Base-by-base conservation (phyloP, 2,113 vertebrate species). In the Scophthalmus maximus region DNA sequence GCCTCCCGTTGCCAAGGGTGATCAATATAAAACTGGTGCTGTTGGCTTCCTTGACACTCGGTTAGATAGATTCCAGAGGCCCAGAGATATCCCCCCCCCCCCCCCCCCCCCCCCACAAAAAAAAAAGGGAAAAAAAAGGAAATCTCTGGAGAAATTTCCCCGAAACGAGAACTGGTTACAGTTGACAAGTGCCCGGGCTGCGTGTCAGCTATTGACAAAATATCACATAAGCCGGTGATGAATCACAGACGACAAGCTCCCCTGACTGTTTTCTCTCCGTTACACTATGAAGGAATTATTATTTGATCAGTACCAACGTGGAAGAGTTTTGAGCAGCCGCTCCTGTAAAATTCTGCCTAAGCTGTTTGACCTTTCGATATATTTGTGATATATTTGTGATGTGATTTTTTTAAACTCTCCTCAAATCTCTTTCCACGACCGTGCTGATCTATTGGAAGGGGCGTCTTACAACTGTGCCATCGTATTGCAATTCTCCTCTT, bases 121-220 rank as follows among this genome's bases (percentile, higher is more conserved):
- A 63, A 51, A 17, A 20, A 38, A n/a, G n/a, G n/a, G n/a, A 32
- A 25, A 22, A 34, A 6, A 34, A 34, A 46, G 8, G n/a, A 20
- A 57, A 58, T 47, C 67, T 63, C 29, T 27, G 22, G 23, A 55
- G 25, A 32, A 20, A 67, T 69, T n/a, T 8, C 36, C n/a, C n/a
- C n/a, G 30, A 5, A 6, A 2, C 8, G 0, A 3, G 14, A n/a
- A 60, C 66, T 40, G 57, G 30, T 64, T 61, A 26, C 32, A n/a
- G 18, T 46, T 46, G 42, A 66, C n/a, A 9, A 25, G 64, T 2
- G 29, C n/a, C n/a, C 20, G 15, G n/a, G 27, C 77, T 15, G 46
- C 52, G 40, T 52, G 62, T 58, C 57, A 81, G 34, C 1, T 30
- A 65, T 20, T 73, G 70, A 76, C 29, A 59, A n/a, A n/a, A n/a